Evolutionary conservation across 2,888 invertebrate species (phyloP).

Genomic region (Sminthurides aquaticus): DNA sequence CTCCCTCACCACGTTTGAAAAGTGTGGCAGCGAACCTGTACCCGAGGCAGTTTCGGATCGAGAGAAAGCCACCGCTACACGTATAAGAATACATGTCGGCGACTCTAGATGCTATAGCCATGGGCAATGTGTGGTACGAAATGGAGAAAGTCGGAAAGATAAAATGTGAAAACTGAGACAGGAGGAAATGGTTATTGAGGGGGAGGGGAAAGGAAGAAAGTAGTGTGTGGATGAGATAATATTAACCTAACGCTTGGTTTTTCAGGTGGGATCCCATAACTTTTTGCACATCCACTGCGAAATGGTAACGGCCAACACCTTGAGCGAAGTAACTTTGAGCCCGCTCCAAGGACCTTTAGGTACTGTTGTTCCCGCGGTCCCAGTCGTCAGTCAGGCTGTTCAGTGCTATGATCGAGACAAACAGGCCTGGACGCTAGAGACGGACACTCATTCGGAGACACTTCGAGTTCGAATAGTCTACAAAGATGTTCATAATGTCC

Average conservation of each 20-base stretch:
- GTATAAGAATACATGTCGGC: no score
- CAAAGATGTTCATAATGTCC: constrained; percentile 69
- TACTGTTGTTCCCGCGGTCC: constrained; percentile 26
- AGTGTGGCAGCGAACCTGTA: no score
- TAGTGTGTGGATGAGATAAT: neutral
- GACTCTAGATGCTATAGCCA: no score
- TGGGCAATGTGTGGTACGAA: neutral
- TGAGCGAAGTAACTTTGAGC: constrained; percentile 54
- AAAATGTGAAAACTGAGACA: neutral
- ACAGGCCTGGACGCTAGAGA: constrained; percentile 69
- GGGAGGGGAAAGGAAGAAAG: neutral
- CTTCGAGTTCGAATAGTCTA: constrained; percentile 67
- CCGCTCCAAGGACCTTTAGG: constrained; percentile 33
- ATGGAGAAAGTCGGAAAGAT: neutral
- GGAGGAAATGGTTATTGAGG: neutral
- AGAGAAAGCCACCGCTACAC: no score
- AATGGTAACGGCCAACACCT: constrained; percentile 63
- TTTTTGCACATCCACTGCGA: constrained; percentile 62
- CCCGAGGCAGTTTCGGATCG: no score
- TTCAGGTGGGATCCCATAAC: constrained; percentile 46
- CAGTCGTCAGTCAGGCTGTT: constrained; percentile 46
- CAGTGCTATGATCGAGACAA: constrained; percentile 73
- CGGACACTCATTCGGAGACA: constrained; percentile 68
- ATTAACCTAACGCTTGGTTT: neutral
- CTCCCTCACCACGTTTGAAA: no score